A percentile compares a stretch with the other conserved stretches of the same genome.
Evolutionary conservation across 2,888 invertebrate species (phyloP).

Genomic region (Anthoptus insignis): DNA sequence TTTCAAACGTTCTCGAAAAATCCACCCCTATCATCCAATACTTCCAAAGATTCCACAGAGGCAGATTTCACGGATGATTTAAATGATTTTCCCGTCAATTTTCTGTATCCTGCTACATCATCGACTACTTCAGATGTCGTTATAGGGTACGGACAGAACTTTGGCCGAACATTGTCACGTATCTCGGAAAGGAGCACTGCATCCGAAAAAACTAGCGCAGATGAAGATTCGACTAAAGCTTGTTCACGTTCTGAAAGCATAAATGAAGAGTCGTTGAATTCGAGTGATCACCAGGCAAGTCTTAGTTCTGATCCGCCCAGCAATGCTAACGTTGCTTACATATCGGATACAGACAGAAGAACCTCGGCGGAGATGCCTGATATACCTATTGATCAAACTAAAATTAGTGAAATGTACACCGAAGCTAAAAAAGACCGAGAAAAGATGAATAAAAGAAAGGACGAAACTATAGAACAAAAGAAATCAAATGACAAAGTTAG

Average conservation of each 20-base stretch:
- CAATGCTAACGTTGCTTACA: constrained; percentile 90
- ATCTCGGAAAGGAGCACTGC: constrained; percentile 97
- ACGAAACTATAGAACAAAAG: constrained; percentile 61
- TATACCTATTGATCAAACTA: constrained; percentile 92
- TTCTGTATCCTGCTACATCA: constrained; percentile 90
- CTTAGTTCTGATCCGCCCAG: constrained; percentile 95
- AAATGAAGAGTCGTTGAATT: constrained; percentile 94
- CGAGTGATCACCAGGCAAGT: constrained; percentile 95
- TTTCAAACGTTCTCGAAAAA: constrained; percentile 83
- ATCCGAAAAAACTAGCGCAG: constrained; percentile 95
- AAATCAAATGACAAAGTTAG: constrained; percentile 58
- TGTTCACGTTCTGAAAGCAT: constrained; percentile 94
- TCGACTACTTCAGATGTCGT: constrained; percentile 90
- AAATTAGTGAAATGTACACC: constrained; percentile 86
- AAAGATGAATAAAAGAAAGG: constrained; percentile 60
- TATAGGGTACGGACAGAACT: constrained; percentile 91
- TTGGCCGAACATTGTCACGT: constrained; percentile 93
- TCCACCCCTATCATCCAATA: constrained; percentile 79
- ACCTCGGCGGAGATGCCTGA: constrained; percentile 96
- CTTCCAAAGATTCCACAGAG: constrained; percentile 86
- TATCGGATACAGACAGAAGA: constrained; percentile 92
- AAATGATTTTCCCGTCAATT: constrained; percentile 91
- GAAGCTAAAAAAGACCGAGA: constrained; percentile 83
- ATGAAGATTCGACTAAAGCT: constrained; percentile 95
- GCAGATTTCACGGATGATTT: constrained; percentile 92